Conservation (phyloP, 1,140 invertebrate genomes). For the Pseudomyrmex dendroicus region DNA sequence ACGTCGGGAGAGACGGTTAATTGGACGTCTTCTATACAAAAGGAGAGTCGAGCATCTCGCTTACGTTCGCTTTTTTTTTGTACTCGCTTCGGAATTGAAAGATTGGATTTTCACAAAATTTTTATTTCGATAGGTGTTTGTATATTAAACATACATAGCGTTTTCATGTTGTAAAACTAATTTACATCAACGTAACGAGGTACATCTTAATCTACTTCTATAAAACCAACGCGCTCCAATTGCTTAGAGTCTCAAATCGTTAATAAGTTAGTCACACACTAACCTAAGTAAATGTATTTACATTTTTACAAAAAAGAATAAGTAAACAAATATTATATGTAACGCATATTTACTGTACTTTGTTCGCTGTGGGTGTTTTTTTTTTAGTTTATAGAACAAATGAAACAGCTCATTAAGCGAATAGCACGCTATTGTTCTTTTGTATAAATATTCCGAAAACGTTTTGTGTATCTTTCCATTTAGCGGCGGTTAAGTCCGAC, state of each 20-base stretch:
- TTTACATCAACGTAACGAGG: not conserved
- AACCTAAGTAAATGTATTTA: constrained; percentile 43
- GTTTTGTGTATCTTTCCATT: not conserved
- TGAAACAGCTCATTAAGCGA: not conserved
- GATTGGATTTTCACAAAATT: not conserved
- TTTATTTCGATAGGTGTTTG: constrained; percentile 4
- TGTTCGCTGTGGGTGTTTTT: not conserved
- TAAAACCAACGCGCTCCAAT: not conserved
- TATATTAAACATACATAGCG: not conserved
- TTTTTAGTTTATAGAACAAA: too few relatives aligned
- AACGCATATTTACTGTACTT: not conserved
- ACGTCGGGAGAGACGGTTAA: not conserved
- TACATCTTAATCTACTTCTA: constrained; percentile 42
- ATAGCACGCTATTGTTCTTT: not conserved
- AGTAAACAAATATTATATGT: not conserved
- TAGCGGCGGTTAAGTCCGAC: not conserved
- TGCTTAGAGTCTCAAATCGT: constrained; percentile 7
- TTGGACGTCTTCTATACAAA: constrained; percentile 28
- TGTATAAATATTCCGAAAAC: constrained; percentile 3
- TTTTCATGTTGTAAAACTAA: constrained; percentile 23
- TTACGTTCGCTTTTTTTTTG: too few relatives aligned
- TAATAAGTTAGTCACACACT: constrained; percentile 43
- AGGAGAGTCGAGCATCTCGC: constrained; percentile 4
- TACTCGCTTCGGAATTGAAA: not conserved
- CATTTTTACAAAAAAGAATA: constrained; percentile 44